Evolutionary conservation across 92 coral and sea anemone genomes (phyloP).

Genomic region (Phenganax stokvisi): DNA sequence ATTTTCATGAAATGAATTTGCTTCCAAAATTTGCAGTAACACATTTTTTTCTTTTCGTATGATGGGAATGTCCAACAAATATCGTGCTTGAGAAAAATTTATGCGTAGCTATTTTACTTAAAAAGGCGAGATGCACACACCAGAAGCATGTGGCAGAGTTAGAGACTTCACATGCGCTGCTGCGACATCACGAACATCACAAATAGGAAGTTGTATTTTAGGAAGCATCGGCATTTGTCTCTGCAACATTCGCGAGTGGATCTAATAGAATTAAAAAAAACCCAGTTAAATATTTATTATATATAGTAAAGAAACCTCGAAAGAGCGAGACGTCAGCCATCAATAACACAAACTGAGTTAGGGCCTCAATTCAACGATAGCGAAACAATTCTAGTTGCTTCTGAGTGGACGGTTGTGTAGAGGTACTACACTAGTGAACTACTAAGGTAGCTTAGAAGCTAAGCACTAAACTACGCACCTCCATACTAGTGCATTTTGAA

Average conservation of each 20-base stretch:
- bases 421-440: no score
- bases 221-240: conserved; percentile 79
- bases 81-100: neutral
- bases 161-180: conserved; percentile 73
- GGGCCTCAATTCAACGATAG: no score
- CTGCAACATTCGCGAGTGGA: conserved; percentile 71
- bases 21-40: no score
- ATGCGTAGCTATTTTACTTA: neutral
- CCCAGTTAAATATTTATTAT: no score
- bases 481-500: conserved; percentile 88
- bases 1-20: no score
- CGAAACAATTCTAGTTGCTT: no score
- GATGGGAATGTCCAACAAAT: no score
- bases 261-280: conserved; percentile 40
- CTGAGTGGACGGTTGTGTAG: no score
- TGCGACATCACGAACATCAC: conserved; percentile 90
- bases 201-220: conserved; percentile 51
- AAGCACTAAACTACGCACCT: conserved; percentile 50
- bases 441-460: neutral
- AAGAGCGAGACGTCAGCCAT: no score
- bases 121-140: conserved; percentile 29
- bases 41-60: no score
- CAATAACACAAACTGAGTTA: no score
- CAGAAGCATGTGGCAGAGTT: conserved; percentile 71
- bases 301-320: no score